Base-by-base conservation (phyloP, 2,797 vertebrate species). In the Onychomys leucogaster region DNA sequence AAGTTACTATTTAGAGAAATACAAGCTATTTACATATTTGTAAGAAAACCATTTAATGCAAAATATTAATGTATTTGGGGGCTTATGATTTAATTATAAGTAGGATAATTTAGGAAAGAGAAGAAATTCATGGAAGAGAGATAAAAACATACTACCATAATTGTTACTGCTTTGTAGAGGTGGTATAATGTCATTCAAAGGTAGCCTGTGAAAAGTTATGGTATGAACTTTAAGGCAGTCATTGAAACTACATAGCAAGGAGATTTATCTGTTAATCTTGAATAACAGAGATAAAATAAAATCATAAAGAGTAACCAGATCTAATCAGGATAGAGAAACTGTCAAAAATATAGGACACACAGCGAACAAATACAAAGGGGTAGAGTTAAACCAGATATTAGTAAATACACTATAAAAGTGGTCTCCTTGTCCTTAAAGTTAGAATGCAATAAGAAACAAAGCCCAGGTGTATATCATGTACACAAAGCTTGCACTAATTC, bases 1-100 rank as follows among this genome's bases (percentile, higher is more conserved):
- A 80, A 63, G 19, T 86, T 85, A 81, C 34, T 73, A n/a, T 89
- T 34, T 86, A 27, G 41, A 32, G 81, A 90, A 86, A 96, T 83
- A 43, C 12, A 89, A 80, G 23, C 41, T 59, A 69, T 82, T 84
- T 93, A 95, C 46, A n/a, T 65, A 32, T 77, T 71, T 92, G 67
- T 85, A 55, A 85, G 46, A 85, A 63, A 71, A 85, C 43, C 41
- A 80, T 55, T 87, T 75, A 76, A 91, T 63, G 73, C 49, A 84
- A 94, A 94, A 80, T 77, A 91, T 21, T 67, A 90, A 61, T 87
- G 2, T 67, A 37, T 87, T 59, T 94, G 34, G 29, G 46, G 23
- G 13, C 29, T 77, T 80, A 84, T 75, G n/a, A 57, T 57, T 73
- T 57, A 80, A 89, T 12, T 52, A 91, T 23, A 91, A 32, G 73